Evolutionary conservation across 2,113 vertebrate species (phyloP), one percentile per base, ranked within the genome.

Genomic region (Zapus hudsonius): DNA sequence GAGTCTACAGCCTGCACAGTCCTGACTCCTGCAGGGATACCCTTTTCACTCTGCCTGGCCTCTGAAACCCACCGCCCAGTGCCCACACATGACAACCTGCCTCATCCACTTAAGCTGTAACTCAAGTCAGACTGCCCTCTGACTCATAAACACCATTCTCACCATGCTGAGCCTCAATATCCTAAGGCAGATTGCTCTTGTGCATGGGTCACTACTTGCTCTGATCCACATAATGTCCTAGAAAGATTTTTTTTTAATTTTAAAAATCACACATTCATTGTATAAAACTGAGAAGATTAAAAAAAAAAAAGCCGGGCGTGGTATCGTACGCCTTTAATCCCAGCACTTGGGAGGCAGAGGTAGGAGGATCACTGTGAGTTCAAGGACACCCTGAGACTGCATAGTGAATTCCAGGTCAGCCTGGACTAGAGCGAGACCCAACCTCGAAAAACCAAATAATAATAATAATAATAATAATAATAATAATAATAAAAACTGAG

Each of bases 201-300:
- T 44, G 75, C 93, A 67, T 4, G 42, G 33, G 22, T 61, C 31
- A 72, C 63, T 75, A 66, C 79, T 92, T 85, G 55, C 31, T 91
- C 73, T 81, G 31, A 19, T n/a, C 80, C 11, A 67, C 31, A 61
- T 66, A 94, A 57, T 64, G 36, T 7, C 29, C 82, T 47, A 85
- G 61, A 78, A 89, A 91, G 33, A 17, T 76, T 83, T 82, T 83
- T 82, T 67, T 86, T 47, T 52, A 20, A 74, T 69, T 38, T 87
- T 89, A 92, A 89, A 87, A 93, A 69, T 80, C 70, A 91, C 3
- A 85, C 13, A 86, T 80, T 44, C 29, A 44, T 36, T 33, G 33
- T 23, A 25, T 47, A 83, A 66, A 67, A 83, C 67, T 47, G 22
- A 63, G 10, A 64, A 67, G 89, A 85, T n/a, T n/a, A n/a, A n/a